A percentile compares a stretch with the other conserved stretches of the same genome.
These are phyloP conservation scores for Pelagia noctiluca DNA, from an alignment of 30 jellyfish, hydroid and myxozoan genomes.

Conservation along the genomic window DNA sequence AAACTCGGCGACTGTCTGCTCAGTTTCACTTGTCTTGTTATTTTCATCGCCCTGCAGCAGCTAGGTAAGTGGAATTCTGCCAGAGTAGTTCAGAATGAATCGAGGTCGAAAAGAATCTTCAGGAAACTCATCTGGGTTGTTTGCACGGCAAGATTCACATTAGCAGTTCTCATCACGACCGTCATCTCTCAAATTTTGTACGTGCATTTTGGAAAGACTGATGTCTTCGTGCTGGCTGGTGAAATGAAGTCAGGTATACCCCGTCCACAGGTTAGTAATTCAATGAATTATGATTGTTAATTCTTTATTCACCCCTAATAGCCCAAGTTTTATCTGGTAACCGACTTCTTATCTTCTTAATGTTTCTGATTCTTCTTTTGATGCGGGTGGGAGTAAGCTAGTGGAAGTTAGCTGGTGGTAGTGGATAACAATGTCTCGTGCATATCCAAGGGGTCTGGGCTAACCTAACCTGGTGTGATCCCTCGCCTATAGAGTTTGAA, in stretches of 20 bases:
- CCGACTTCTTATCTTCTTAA: no score
- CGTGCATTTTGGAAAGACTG: slow-evolving; percentile 32
- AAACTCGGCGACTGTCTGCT: slow-evolving; percentile 63
- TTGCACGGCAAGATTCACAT: slow-evolving; percentile 68
- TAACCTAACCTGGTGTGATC: no score
- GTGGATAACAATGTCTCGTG: no score
- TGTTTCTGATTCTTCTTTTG: not conserved
- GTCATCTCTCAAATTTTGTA: slow-evolving; percentile 63
- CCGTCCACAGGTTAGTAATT: slow-evolving; percentile 71
- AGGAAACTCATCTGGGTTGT: slow-evolving; percentile 64
- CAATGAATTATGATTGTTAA: no score
- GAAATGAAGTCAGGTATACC: slow-evolving; percentile 75
- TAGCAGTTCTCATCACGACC: slow-evolving; percentile 62
- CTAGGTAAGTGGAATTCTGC: slow-evolving; percentile 56
- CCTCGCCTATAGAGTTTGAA: no score
- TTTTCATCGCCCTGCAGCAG: slow-evolving; percentile 46
- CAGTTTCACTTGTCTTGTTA: slow-evolving; percentile 59
- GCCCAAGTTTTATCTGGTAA: no score
- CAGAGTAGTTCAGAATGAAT: slow-evolving; percentile 7
- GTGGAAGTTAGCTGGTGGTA: no score
- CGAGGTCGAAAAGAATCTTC: slow-evolving; percentile 4
- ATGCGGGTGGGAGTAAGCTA: not conserved
- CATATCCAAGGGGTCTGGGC: no score
- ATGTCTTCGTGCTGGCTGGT: slow-evolving; percentile 71
- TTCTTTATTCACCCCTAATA: not conserved